Conservation (phyloP, 2,888 invertebrate species). For the Drosophila acutilabella region DNA sequence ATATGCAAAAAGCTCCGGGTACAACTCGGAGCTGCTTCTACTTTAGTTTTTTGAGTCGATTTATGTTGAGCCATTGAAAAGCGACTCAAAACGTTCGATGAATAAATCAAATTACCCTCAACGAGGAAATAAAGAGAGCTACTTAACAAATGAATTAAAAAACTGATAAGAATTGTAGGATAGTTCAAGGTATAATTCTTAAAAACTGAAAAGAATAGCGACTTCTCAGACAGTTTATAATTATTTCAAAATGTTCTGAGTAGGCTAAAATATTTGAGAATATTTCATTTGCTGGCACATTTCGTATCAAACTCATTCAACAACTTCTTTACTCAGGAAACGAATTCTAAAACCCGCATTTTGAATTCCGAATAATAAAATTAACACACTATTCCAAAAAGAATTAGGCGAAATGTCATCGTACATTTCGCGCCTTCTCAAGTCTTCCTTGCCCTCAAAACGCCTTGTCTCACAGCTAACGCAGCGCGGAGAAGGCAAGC, state of each 20-base stretch:
- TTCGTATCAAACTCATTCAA: constrained; percentile 16
- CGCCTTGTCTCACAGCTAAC: constrained; percentile 67
- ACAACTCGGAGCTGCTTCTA: constrained; percentile 12
- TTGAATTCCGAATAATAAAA: constrained; percentile 3
- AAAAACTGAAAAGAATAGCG: too few species aligned
- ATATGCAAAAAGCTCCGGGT: neutral
- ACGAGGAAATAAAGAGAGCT: constrained; percentile 9
- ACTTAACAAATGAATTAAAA: constrained; percentile 1
- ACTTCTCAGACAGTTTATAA: neutral
- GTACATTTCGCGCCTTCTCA: constrained; percentile 55
- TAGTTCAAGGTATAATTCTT: neutral
- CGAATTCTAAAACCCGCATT: constrained; percentile 11
- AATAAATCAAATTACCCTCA: constrained; percentile 35
- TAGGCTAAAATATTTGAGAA: neutral
- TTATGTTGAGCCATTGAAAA: constrained; percentile 28
- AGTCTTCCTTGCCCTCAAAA: constrained; percentile 49
- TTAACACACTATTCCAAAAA: neutral
- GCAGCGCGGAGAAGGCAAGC: constrained; percentile 52
- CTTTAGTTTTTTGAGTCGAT: constrained; percentile 14
- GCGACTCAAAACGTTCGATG: constrained; percentile 28
- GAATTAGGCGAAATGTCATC: constrained; percentile 51
- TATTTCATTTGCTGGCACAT: neutral
- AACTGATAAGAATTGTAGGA: neutral
- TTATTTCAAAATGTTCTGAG: neutral
- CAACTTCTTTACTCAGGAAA: constrained; percentile 12